Base-by-base conservation (phyloP, 2,888 invertebrate genomes). In the Plagodis dolabraria region DNA sequence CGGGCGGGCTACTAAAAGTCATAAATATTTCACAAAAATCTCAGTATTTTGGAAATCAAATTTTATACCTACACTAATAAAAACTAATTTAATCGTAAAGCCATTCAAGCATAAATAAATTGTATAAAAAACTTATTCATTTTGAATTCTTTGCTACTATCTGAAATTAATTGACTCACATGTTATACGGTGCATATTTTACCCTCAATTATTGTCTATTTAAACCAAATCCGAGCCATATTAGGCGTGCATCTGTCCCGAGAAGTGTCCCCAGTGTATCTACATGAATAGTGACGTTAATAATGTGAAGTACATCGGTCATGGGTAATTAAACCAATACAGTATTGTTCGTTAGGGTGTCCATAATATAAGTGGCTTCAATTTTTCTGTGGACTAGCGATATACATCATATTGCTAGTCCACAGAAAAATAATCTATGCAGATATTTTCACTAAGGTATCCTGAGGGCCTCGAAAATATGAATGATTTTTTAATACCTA, bases 281-380 rank as follows among this genome's bases (percentile, higher is more conserved):
- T 71, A 75, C 75, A 57, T 78, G 80, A 83, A 85, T 82, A 72
- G 77, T 73, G 82, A 80, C 82, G 81, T 76, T 85, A 80, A 85
- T 84, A 82, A 83, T 72, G 70, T 75, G 65, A 71, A 83, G 83
- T 86, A 84, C 84, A 85, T 87, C 87, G 82, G 87, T 85, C 84
- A 88, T 80, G 81, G 76, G 72, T 88, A 86, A 89, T 89, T 89
- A 86, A 81, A 82, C 67, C 69, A 72, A 61, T 69, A 70, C 74
- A 74, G 10, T 81, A 84, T 82, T 83, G 84, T 53, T 51, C 47
- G 11, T 59, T 75, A 63, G 71, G 71, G 82, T 75, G 74, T 60
- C 85, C 48, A 79, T 22, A 57, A 2, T 10, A 2, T 40, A 7
- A 22, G 22, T 22, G 22, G 22, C 22, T 22, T 22, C 2, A 22